Base-by-base conservation (phyloP, 2,797 vertebrate species). In the Dryobates pubescens region DNA sequence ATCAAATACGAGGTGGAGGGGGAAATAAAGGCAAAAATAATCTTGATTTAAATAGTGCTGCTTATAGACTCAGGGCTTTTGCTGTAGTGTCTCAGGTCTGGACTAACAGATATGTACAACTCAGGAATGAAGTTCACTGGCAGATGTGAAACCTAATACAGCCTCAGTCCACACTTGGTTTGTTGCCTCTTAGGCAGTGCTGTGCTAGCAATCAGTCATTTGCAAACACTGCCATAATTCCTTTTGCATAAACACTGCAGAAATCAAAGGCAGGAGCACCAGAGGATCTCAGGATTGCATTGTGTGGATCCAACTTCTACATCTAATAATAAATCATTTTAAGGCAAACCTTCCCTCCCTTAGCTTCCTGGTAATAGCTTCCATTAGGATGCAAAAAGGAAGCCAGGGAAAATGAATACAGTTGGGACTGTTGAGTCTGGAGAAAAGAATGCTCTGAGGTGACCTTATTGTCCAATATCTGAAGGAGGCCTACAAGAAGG, bases 1-100 rank as follows among this genome's bases (percentile, higher is more conserved):
- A 76, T 67, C 14, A 74, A 71, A 84, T 54, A 29, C 12, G 61
- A 70, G 41, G 41, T 14, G 41, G 36, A 4, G 12, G 20, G 20
- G 22, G 5, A 13, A 49, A 49, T 7, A 89, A 76, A 70, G 36
- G 7, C 2, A 49, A 89, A 95, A 92, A 75, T 62, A 63, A 89
- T 45, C 51, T 90, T 79, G 19, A 88, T 90, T 90, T 88, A 93
- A 87, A 84, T 38, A 77, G 14, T 24, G n/a, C 17, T 53, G 26
- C 26, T 82, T 73, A 64, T 51, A 84, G 64, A 79, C 34, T 36
- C 34, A 36, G 58, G 62, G 36, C 2, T 71, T 92, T 75, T 86
- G 47, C n/a, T 71, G 13, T 17, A 93, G 22, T 34, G 26, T 77
- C 72, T 73, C 54, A 64, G 32, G 18, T 82, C 45, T 88, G 69